Evolutionary conservation across 1,140 invertebrate species (phyloP), one percentile per base, ranked within the genome.

Genomic region (Musca vetustissima): DNA sequence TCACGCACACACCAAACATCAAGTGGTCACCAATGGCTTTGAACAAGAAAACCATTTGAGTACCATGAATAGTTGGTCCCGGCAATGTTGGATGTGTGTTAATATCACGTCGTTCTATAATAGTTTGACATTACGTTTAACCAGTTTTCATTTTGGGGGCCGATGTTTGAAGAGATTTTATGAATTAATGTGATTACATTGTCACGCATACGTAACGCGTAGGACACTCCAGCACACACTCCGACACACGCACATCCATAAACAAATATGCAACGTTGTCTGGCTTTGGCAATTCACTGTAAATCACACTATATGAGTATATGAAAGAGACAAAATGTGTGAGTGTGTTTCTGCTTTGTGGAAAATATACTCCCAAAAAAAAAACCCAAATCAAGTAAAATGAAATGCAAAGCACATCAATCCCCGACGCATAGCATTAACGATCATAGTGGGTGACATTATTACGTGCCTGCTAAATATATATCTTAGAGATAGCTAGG

Each of bases 131-230:
- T 59, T 59, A 59, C 55, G 55, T 59, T 59, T 32, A 59, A 28
- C n/a, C 24, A 32, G 28, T 24, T 21, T 59, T 32, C 25, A 28
- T 59, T 32, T n/a, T 59, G 28, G 28, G 22, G 17, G 4, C 28
- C 28, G 9, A 32, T n/a, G n/a, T n/a, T 24, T 59, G 55, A 32
- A 59, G 25, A 59, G 55, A 59, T 59, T 59, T 59, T 59, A 59
- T 59, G 55, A 59, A 59, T 59, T 59, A 59, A 59, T 59, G 24
- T 59, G 55, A 59, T 59, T 59, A 59, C 55, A 59, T 59, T 32
- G 55, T 59, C 55, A 59, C 25, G 55, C 55, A 59, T 6, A 24
- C 24, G 22, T 14, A 59, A 32, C 28, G 28, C 28, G 9, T 32
- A 32, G 4, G 3, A 32, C n/a, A n/a, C n/a, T n/a, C n/a, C n/a